These are phyloP conservation scores for Gymnocypris eckloni DNA, from an alignment of 2,797 vertebrate genomes.

Conservation along the genomic window DNA sequence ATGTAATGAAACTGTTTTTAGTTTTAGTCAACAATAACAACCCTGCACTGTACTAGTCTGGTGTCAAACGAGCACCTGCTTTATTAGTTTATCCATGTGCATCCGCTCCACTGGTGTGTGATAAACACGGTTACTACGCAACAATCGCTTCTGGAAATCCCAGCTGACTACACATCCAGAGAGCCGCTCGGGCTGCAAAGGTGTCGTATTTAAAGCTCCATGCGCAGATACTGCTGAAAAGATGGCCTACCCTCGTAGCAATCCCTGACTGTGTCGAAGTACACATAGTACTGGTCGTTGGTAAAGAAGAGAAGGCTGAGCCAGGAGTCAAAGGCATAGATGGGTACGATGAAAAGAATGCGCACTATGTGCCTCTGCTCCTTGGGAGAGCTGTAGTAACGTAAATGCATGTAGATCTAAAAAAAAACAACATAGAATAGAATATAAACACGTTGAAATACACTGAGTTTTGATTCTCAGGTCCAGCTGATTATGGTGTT, in stretches of 20 bases:
- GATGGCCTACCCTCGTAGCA: slow-evolving; percentile 92
- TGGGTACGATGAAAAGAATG: slow-evolving; percentile 98
- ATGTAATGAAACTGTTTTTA: background rate
- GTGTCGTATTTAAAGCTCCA: slow-evolving; percentile 5
- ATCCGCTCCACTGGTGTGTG: slow-evolving; percentile 50
- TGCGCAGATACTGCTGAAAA: background rate
- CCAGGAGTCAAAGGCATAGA: slow-evolving; percentile 98
- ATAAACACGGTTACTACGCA: slow-evolving; percentile 79
- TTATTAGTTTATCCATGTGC: slow-evolving; percentile 53
- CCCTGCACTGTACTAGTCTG: slow-evolving; percentile 48
- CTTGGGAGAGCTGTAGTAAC: slow-evolving; percentile 92
- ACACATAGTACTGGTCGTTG: slow-evolving; percentile 98
- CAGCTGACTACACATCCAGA: slow-evolving; percentile 67
- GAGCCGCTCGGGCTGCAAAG: background rate
- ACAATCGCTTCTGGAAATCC: slow-evolving; percentile 69
- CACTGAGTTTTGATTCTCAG: background rate
- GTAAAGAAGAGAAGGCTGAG: slow-evolving; percentile 99
- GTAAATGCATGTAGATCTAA: slow-evolving; percentile 99
- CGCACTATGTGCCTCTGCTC: slow-evolving; percentile 98
- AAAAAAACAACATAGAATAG: background rate
- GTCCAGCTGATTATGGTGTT: background rate
- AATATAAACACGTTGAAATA: background rate
- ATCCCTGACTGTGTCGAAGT: slow-evolving; percentile 95
- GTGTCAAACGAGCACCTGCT: slow-evolving; percentile 52
- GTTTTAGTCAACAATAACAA: background rate